Conservation (phyloP, 1,140 invertebrate genomes). For the Venustaconcha ellipsiformis region DNA sequence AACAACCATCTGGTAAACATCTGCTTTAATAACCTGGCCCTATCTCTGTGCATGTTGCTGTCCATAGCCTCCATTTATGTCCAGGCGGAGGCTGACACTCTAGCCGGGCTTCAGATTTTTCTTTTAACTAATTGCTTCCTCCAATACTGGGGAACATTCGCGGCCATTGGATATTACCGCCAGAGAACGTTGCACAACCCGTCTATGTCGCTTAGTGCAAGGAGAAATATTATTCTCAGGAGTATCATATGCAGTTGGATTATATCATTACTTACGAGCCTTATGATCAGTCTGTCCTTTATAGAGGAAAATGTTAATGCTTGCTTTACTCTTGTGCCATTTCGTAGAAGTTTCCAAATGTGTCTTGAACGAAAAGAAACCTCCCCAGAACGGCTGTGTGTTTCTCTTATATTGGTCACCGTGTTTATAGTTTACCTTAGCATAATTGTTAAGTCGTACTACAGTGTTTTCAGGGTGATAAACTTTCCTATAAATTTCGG, state of each 20-base stretch:
- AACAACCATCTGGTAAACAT: slow-evolving; percentile 56
- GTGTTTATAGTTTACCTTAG: slow-evolving; percentile 22
- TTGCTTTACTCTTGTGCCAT: slow-evolving; percentile 33
- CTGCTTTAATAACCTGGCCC: slow-evolving; percentile 49
- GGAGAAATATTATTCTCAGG: slow-evolving; percentile 40
- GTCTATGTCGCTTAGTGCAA: slow-evolving; percentile 29
- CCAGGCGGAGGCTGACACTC: slow-evolving; percentile 10
- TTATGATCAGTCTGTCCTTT: slow-evolving; percentile 39
- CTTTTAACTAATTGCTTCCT: slow-evolving; percentile 39
- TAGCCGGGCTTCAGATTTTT: slow-evolving; percentile 49
- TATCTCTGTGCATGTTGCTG: slow-evolving; percentile 46
- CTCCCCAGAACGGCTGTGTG: slow-evolving; percentile 19
- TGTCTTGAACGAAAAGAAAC: slow-evolving; percentile 2
- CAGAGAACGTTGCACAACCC: slow-evolving; percentile 40
- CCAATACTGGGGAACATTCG: slow-evolving; percentile 56
- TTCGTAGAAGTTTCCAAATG: slow-evolving; percentile 29
- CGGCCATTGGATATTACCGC: slow-evolving; percentile 50
- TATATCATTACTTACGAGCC: slow-evolving; percentile 35
- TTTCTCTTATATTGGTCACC: slow-evolving; percentile 31
- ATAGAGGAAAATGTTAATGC: slow-evolving; percentile 23
- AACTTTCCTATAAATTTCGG: slow-evolving; percentile 17
- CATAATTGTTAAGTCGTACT: slow-evolving; percentile 18
- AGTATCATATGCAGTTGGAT: slow-evolving; percentile 43
- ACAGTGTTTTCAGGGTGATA: slow-evolving; percentile 23
- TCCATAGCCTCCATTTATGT: slow-evolving; percentile 30